Evolutionary conservation across 2,113 vertebrate species (phyloP).

Genomic region (Pungitius pungitius): DNA sequence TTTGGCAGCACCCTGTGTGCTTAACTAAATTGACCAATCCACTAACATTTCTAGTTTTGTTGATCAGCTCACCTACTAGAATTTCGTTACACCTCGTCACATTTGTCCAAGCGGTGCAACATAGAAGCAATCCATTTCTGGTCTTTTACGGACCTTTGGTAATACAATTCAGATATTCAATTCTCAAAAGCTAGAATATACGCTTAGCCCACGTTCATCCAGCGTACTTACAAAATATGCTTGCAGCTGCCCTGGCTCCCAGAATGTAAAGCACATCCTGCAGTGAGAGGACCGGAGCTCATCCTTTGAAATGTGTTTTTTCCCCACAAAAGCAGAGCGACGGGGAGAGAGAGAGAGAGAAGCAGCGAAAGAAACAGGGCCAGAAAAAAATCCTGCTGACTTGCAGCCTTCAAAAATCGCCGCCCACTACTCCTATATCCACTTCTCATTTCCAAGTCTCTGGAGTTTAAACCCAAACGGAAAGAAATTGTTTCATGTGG

Average conservation of each 20-base stretch:
- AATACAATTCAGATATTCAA: conserved; percentile 59
- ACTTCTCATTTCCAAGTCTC: conserved; percentile 50
- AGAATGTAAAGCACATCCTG: conserved; percentile 40
- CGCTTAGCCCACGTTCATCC: not conserved
- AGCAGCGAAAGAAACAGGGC: conserved; percentile 9
- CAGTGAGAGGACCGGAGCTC: conserved; percentile 23
- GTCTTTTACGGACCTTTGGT: conserved; percentile 56
- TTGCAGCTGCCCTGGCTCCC: not conserved
- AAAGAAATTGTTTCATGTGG: conserved; percentile 66
- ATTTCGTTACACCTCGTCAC: conserved; percentile 45
- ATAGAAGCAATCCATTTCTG: conserved; percentile 41
- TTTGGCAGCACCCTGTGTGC: conserved; percentile 3
- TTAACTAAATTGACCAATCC: conserved; percentile 37
- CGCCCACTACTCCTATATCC: conserved; percentile 24
- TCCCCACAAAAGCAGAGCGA: conserved; percentile 23
- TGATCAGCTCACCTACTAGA: conserved; percentile 26
- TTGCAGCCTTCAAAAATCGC: conserved; percentile 52
- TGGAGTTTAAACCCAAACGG: conserved; percentile 59
- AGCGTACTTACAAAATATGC: not conserved
- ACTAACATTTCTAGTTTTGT: conserved; percentile 35
- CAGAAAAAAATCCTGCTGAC: conserved; percentile 71
- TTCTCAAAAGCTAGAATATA: conserved; percentile 11
- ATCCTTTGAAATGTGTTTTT: conserved; percentile 58
- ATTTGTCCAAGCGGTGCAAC: conserved; percentile 58
- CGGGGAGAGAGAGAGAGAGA: not conserved